phyloP scores from a whole-genome alignment of 2,113 vertebrate species.

The Bos indicus region DNA sequence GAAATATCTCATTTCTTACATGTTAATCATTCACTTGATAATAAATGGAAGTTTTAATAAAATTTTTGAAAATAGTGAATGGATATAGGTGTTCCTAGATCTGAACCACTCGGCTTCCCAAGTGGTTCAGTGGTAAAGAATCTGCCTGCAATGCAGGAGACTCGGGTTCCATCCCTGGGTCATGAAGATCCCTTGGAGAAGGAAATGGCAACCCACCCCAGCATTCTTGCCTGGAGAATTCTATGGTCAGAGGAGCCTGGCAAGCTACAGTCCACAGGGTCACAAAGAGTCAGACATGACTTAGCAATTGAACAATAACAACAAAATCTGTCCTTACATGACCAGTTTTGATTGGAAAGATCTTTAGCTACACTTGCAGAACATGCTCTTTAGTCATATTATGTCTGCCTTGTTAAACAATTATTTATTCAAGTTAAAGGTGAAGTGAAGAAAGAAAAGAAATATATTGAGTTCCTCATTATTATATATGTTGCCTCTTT shows the following conservation, averaged over 20 bases:
- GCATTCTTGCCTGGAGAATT: background rate
- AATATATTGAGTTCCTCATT: background rate
- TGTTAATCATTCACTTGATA: background rate
- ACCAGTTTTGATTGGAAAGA: background rate
- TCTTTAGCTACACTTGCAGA: background rate
- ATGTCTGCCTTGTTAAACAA: background rate
- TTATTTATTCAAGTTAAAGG: background rate
- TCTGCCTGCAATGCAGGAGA: background rate
- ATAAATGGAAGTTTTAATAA: background rate
- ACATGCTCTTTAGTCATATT: background rate
- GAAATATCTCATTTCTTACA: background rate
- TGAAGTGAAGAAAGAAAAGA: background rate
- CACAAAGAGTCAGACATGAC: background rate
- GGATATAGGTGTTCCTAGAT: background rate
- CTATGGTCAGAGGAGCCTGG: background rate
- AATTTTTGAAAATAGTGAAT: background rate
- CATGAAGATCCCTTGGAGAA: background rate
- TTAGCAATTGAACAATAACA: background rate
- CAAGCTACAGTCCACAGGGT: background rate
- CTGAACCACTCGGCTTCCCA: background rate
- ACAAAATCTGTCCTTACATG: rapidly evolving
- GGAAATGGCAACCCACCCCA: background rate
- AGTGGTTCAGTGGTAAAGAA: background rate
- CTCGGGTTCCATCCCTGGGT: background rate
- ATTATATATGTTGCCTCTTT: background rate